phyloP scores from a whole-genome alignment of 2,113 vertebrate species.

The human region GRCh38 chr6:99750501-99751000 shows the following conservation, averaged over 20 bases:
- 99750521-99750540: not conserved
- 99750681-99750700: not conserved
- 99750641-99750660: not conserved
- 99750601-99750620: conserved; percentile 31
- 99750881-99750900: not conserved
- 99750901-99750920: not conserved
- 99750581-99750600: not conserved
- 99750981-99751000: not conserved
- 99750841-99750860: not conserved
- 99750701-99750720: not conserved
- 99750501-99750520: not conserved
- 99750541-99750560: not conserved
- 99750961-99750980: not conserved
- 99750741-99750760: not conserved
- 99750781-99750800: not conserved
- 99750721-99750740: not conserved
- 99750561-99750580: not conserved
- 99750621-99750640: not conserved
- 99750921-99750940: conserved; percentile 10
- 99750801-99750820: not conserved
- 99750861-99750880: conserved; percentile 8
- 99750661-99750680: not conserved
- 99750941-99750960: not conserved
- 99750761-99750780: not conserved
- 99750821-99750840: not conserved